phyloP scores from a whole-genome alignment of 2,888 invertebrate species.

The Ectemnius cavifrons region DNA sequence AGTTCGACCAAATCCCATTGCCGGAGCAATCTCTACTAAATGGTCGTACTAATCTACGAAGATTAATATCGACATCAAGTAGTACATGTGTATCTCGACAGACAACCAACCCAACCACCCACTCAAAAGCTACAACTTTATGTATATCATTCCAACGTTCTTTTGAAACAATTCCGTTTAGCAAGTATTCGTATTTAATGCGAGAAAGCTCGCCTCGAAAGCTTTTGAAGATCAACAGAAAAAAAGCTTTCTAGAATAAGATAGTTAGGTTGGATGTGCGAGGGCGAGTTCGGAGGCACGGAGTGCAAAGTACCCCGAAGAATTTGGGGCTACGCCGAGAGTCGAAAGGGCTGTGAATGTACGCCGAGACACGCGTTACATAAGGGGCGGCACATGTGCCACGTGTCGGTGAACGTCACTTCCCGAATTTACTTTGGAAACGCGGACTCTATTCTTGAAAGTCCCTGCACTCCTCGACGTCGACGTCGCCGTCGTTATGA shows the following conservation, averaged over 20 bases:
- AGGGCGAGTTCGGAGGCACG: slow-evolving; percentile 8
- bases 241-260: slow-evolving; percentile 8
- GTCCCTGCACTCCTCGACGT: background rate
- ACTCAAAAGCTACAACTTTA: no score
- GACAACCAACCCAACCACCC: no score
- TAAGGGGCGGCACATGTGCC: slow-evolving; percentile 41
- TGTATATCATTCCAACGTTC: no score
- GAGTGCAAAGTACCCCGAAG: slow-evolving; percentile 27
- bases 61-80: no score
- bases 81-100: no score
- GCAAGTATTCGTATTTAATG: no score
- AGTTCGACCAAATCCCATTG: no score
- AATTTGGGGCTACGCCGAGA: slow-evolving; percentile 27
- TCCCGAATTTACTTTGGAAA: slow-evolving; percentile 18
- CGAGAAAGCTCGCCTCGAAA: background rate
- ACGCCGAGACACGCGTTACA: slow-evolving; percentile 36
- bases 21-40: no score
- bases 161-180: background rate
- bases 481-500: background rate
- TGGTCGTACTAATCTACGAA: no score
- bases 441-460: background rate
- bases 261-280: slow-evolving; percentile 33
- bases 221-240: background rate
- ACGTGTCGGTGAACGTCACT: slow-evolving; percentile 45
- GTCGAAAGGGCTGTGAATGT: slow-evolving; percentile 29